Evolutionary conservation across 1,140 invertebrate genomes (phyloP), one percentile per base, ranked within the genome.

Genomic region (Zaprionus vittiger): DNA sequence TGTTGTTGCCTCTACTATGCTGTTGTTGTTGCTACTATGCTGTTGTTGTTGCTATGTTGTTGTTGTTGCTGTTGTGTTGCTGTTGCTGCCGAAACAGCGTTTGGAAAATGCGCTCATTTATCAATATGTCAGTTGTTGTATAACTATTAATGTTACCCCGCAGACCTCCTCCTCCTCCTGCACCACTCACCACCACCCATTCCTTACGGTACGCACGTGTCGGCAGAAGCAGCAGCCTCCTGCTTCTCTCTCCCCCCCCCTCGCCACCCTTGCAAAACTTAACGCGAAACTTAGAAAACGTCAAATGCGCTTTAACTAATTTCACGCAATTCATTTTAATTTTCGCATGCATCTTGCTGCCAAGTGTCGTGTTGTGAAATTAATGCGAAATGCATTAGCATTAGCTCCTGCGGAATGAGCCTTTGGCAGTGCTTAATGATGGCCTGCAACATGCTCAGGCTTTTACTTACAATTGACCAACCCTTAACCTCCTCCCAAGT

Each of bases 41-140:
- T 41, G 38, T 71, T 67, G 79, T 52, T 54, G 34, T 55, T 26
- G 0, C 26, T 26, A 0, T 5, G 26, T 4, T 38, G 37, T 38
- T 38, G 37, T 38, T 38, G 37, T 15, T 41, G 15, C 15, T 41
- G 5, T 5, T n/a, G 38, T 41, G 38, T 71, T 67, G 79, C 52
- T 54, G 26, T 60, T 54, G 49, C 71, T 68, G 74, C 54, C 60
- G 67, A 75, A 81, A 66, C 57, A 63, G 80, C 76, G 69, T 60
- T 81, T 84, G 64, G 81, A 77, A 85, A 89, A 84, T 84, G 65
- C 67, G 79, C 86, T 90, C 86, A 86, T 90, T 90, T 90, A 90
- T 90, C 86, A 90, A 90, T 82, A 90, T 91, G 86, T 90, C 86
- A 91, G 86, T 79, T 86, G 84, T 86, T 89, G 85, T 90, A 90